Evolutionary conservation across 2,113 vertebrate species (phyloP), one percentile per base, ranked within the genome.

Genomic region (Microtus ochrogaster): DNA sequence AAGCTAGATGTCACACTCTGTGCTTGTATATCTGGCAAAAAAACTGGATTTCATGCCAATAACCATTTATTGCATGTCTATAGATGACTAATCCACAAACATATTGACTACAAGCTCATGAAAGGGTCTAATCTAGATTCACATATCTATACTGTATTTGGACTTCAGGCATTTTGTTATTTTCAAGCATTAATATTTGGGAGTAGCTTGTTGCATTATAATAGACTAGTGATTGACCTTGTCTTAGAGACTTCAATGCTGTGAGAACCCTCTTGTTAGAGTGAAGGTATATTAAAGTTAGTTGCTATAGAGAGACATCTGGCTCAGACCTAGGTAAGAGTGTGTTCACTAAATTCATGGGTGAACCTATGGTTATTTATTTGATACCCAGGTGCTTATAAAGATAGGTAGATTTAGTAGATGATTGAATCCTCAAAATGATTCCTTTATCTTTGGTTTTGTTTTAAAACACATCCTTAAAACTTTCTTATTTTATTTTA

Each of bases 171-270:
- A 74, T 22, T 49, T 66, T 58, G 0, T 73, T 89, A 14, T 79
- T 95, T 88, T 84, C 91, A 90, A 70, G 7, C 58, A 39, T 55
- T 94, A 76, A 74, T 52, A 65, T 82, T 77, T 92, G 44, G 61
- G 61, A 30, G 39, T 39, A 61, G 33, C n/a, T 47, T 93, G 17
- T 79, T 74, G 11, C 7, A 79, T 21, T 70, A 13, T 9, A 73
- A 49, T 55, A 92, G 36, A 63, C 74, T 81, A 47, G 5, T 66
- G 77, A 87, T 79, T 95, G 39, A 73, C 22, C 14, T 94, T 52
- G 16, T 92, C 39, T 95, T 24, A 78, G 76, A 92, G n/a, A 66
- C 4, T 39, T 58, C 61, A 86, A 7, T 79, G 33, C 55, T 92
- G 13, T 88, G 68, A 21, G 65, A 41, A 52, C 47, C 17, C 44